A percentile compares a stretch with the other conserved stretches of the same genome.
phyloP scores from a whole-genome alignment of 2,888 invertebrate genomes.

The Xanthia togata region DNA sequence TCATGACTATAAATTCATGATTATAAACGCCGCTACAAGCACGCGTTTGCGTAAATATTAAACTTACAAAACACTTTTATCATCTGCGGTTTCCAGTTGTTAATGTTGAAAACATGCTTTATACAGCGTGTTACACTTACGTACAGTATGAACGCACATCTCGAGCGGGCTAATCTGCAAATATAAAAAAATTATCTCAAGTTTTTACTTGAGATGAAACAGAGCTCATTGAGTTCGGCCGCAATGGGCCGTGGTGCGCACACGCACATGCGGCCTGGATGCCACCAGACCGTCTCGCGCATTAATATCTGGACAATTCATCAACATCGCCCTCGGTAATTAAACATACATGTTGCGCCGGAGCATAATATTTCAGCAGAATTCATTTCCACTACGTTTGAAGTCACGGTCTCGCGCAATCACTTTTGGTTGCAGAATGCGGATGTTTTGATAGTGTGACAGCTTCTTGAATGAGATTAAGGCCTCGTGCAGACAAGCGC shows the following conservation, averaged over 20 bases:
- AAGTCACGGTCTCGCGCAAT: slow-evolving; percentile 50
- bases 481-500: no score
- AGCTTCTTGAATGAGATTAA: slow-evolving; percentile 26
- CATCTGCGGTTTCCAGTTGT: slow-evolving; percentile 30
- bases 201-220: slow-evolving; percentile 78
- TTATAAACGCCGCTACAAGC: slow-evolving; percentile 13
- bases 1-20: slow-evolving; percentile 21
- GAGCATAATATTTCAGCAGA: slow-evolving; percentile 34
- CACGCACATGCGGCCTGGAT: slow-evolving; percentile 86
- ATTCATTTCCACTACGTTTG: slow-evolving; percentile 53
- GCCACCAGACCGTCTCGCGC: slow-evolving; percentile 83
- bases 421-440: slow-evolving; percentile 50
- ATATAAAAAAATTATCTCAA: slow-evolving; percentile 54
- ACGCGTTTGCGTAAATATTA: slow-evolving; percentile 39
- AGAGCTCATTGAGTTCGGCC: slow-evolving; percentile 82
- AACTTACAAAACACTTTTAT: slow-evolving; percentile 29
- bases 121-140: slow-evolving; percentile 46
- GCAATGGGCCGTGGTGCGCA: slow-evolving; percentile 77
- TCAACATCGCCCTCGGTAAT: slow-evolving; percentile 80
- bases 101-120: slow-evolving; percentile 35
- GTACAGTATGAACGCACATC: slow-evolving; percentile 46
- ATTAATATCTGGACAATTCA: slow-evolving; percentile 84
- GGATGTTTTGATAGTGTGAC: slow-evolving; percentile 55
- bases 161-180: slow-evolving; percentile 71
- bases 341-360: slow-evolving; percentile 69